These are phyloP conservation scores for Campylorhamphus procurvoides DNA, from an alignment of 2,113 vertebrate species.

Conservation along the genomic window DNA sequence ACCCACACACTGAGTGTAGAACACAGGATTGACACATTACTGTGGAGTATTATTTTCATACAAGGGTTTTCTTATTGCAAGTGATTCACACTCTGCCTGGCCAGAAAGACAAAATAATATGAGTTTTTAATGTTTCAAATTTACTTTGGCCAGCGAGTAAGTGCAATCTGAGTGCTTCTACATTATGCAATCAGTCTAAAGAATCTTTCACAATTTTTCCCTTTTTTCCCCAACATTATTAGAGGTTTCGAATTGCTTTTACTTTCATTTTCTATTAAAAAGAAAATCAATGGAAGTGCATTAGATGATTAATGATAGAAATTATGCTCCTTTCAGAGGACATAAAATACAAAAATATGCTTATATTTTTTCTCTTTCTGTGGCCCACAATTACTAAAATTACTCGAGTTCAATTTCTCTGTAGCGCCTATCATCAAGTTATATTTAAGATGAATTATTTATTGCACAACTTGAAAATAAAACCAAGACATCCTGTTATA, in stretches of 20 bases:
- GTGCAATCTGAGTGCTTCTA: background rate
- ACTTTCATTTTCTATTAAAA: constrained; percentile 50
- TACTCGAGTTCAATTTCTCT: constrained; percentile 26
- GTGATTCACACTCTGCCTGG: background rate
- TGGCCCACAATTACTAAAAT: constrained; percentile 25
- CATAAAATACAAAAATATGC: constrained; percentile 17
- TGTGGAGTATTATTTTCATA: background rate
- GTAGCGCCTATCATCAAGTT: constrained; percentile 6
- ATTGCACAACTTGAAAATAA: constrained; percentile 41
- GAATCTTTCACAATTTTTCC: background rate
- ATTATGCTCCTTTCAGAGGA: constrained; percentile 32
- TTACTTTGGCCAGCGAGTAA: constrained; percentile 28
- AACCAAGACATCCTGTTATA: constrained; percentile 9
- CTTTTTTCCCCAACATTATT: background rate
- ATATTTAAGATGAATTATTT: constrained; percentile 37
- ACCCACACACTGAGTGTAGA: background rate
- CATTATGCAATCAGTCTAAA: constrained; percentile 22
- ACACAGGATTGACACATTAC: background rate
- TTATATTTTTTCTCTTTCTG: background rate
- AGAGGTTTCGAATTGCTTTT: constrained; percentile 53
- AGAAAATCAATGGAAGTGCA: constrained; percentile 53
- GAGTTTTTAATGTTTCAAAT: constrained; percentile 47
- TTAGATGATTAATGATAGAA: constrained; percentile 61
- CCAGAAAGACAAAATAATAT: constrained; percentile 36
- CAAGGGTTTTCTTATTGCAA: constrained; percentile 12